Percentiles rank a stretch among this genome's conserved stretches.
Conservation (phyloP, 2,113 vertebrate genomes). For the Syngnathus floridae region DNA sequence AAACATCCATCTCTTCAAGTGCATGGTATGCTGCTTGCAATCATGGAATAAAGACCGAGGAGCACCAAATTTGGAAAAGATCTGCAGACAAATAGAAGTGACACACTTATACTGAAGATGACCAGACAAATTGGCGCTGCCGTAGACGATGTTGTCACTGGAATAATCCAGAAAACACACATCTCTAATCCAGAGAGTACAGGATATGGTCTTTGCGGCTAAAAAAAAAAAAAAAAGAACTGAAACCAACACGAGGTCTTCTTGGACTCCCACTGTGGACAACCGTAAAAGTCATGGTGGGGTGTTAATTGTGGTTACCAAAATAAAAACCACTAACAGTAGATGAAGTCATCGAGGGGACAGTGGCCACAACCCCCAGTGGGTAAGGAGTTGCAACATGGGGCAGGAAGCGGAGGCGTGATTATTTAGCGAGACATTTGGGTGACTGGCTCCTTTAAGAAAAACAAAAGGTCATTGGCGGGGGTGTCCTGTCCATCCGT, state of each 20-base stretch:
- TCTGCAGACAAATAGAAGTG: too few species aligned
- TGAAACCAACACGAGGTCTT: not conserved
- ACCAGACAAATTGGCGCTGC: not conserved
- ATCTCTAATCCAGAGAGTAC: not conserved
- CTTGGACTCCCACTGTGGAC: not conserved
- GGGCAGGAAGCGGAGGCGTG: slow-evolving; percentile 30
- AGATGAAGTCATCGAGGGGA: slow-evolving; percentile 1
- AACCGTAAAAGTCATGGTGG: not conserved
- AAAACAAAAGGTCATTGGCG: slow-evolving; percentile 46
- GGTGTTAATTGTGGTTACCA: slow-evolving; percentile 11
- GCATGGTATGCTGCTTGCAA: too few species aligned
- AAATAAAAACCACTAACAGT: slow-evolving; percentile 13
- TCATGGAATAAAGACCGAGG: too few species aligned
- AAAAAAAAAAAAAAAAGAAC: not conserved
- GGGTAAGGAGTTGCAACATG: slow-evolving; percentile 9
- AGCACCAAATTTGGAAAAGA: too few species aligned
- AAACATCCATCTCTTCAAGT: not conserved
- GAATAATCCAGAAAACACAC: not conserved
- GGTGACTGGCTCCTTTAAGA: slow-evolving; percentile 43
- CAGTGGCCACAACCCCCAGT: slow-evolving; percentile 12
- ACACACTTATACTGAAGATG: too few species aligned
- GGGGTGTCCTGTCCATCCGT: slow-evolving; percentile 37
- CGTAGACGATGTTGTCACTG: not conserved
- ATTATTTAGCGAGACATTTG: slow-evolving; percentile 37
- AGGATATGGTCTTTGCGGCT: not conserved